phyloP scores from a whole-genome alignment of 1,140 invertebrate genomes.

The Drosophila funebris region DNA sequence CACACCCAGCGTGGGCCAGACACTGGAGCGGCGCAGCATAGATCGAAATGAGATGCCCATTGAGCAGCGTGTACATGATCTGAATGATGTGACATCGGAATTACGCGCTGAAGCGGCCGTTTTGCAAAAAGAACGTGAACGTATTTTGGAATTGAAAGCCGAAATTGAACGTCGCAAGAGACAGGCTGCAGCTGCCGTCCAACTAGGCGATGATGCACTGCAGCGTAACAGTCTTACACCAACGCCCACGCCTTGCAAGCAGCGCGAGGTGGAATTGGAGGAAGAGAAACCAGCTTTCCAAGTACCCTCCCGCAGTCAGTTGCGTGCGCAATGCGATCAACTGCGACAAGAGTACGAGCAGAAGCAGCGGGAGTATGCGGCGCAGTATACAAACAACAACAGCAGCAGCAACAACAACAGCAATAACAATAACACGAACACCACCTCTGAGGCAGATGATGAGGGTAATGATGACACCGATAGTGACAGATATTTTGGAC shows the following conservation, averaged over 20 bases:
- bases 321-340: conserved; percentile 57
- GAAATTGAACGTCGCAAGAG: conserved; percentile 76
- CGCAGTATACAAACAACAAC: conserved; percentile 55
- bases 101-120: conserved; percentile 68
- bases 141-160: conserved; percentile 71
- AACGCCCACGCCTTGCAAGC: conserved; percentile 57
- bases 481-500: conserved; percentile 62
- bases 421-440: conserved; percentile 44
- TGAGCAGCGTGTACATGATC: conserved; percentile 59
- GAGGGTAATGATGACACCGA: conserved; percentile 76
- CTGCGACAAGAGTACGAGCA: conserved; percentile 70
- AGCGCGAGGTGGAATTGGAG: conserved; percentile 33
- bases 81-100: conserved; percentile 75
- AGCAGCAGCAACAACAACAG: conserved; percentile 8
- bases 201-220: conserved; percentile 73
- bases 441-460: conserved; percentile 75
- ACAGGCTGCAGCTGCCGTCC: conserved; percentile 70
- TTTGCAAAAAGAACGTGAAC: conserved; percentile 77
- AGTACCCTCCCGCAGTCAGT: conserved; percentile 45
- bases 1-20: conserved; percentile 44
- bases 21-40: no score
- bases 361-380: conserved; percentile 76
- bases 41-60: conserved; percentile 41
- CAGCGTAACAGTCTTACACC: conserved; percentile 72
- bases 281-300: conserved; percentile 34